Evolutionary conservation across 2,888 invertebrate genomes (phyloP), one percentile per base, ranked within the genome.

Genomic region (Netelia inedita): DNA sequence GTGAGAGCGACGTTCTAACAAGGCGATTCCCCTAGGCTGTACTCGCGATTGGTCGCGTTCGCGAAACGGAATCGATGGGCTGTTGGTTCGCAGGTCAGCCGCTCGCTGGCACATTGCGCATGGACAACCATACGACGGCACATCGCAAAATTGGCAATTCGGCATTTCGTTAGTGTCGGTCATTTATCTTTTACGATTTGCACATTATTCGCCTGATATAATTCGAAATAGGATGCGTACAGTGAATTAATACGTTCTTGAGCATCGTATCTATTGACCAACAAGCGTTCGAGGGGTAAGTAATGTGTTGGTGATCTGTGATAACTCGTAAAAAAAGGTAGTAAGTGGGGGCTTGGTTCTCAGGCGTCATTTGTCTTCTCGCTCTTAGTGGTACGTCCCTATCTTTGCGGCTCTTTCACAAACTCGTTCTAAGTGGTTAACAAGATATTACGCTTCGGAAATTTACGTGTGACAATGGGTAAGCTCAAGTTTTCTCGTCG

Each of bases 311-410:
- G 5, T n/a, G 5, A 50, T 76, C 14, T 19, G 23, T 19, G 19
- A 21, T 28, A 19, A 19, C 57, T 16, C 57, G 1, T 11, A 50
- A 68, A 69, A 65, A 65, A 72, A 61, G 41, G 41, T n/a, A 55
- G 72, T 28, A 65, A 55, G 19, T 63, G 55, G n/a, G 46, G 63
- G 75, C 72, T 78, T 65, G 78, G 73, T 35, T 43, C 63, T 53
- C 57, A 63, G 57, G 84, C 84, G 85, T 85, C 85, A 82, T 82
- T 85, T 82, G 82, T 85, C 85, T 65, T 65, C 59, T 74, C 66
- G 16, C 73, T 69, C 43, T 57, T 78, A 43, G 57, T 68, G n/a
- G 43, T 23, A 43, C 73, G 61, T 63, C 69, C 46, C 43, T 55
- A 28, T 28, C 79, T 46, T 68, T 53, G 66, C 55, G 41, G 65